A percentile compares a stretch with the other conserved stretches of the same genome.
These are phyloP conservation scores for Sclerodermus sp. DNA, from an alignment of 2,888 invertebrate genomes.

Conservation along the genomic window DNA sequence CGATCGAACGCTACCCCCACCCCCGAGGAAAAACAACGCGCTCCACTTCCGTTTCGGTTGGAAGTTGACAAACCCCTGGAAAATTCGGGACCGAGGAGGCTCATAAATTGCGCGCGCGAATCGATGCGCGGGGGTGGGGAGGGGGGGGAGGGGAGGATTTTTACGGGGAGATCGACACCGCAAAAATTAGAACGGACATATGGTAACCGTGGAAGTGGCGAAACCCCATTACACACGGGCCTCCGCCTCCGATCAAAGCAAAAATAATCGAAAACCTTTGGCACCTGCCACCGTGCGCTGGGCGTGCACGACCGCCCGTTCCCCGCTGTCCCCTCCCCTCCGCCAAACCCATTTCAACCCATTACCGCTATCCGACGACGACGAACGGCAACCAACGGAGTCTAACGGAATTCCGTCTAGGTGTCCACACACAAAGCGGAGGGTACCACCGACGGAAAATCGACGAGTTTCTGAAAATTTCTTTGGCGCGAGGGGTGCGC, in stretches of 20 bases:
- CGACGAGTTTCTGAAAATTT: too few species aligned
- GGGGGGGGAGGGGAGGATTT: not conserved
- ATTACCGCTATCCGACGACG: too few species aligned
- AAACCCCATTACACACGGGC: conserved; percentile 35
- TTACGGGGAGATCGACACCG: conserved; percentile 27
- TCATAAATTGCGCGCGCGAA: not conserved
- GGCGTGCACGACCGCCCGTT: too few species aligned
- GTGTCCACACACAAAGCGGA: too few species aligned
- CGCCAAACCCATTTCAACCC: too few species aligned
- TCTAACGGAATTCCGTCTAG: too few species aligned
- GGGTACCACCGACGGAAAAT: too few species aligned
- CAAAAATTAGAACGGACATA: conserved; percentile 42
- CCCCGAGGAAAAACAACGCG: conserved; percentile 2
- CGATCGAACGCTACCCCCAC: conserved; percentile 29
- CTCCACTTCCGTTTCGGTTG: not conserved
- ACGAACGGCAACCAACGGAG: too few species aligned
- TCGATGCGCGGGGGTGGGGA: conserved; percentile 5
- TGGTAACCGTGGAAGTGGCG: conserved; percentile 39
- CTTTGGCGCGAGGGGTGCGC: too few species aligned
- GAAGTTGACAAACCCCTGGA: not conserved
- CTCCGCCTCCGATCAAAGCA: conserved; percentile 33
- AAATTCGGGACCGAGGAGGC: not conserved
- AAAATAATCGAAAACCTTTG: conserved; percentile 43
- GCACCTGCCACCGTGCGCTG: conserved; percentile 45
- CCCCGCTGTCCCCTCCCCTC: too few species aligned